Base-by-base conservation (phyloP, 2,113 vertebrate species). In the Amphilophus citrinellus region DNA sequence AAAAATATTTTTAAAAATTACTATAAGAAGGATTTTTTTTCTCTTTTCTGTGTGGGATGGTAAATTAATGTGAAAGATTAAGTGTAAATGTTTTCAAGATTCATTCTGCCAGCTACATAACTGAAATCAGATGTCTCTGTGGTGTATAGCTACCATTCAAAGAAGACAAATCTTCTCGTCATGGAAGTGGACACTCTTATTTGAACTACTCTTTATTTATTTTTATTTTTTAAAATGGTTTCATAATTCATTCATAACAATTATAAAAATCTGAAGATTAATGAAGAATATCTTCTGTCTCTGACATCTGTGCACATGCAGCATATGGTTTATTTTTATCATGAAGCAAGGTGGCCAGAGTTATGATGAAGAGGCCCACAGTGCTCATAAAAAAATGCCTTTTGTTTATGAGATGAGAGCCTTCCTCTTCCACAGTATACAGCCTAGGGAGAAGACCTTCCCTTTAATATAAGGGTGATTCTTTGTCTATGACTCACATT, bases 401-500 rank as follows among this genome's bases (percentile, higher is more conserved):
- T 59, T 68, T 84, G 60, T 83, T 84, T 77, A 77, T 77, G 37
- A 88, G 56, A 42, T 47, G 27, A 59, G 56, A 50, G 20, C 9
- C 47, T 77, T 73, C 62, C 42, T 24, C 57, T 68, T 53, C 35
- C 63, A 63, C 61, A 57, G 8, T 7, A 8, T 35, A 78, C 20
- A 17, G n/a, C 57, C 71, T 56, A 83, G 57, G 22, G 50, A 85
- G 39, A 77, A 79, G 47, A 79, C 79, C 59, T 83, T 22, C 82
- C 14, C 76, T 83, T 22, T 77, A 62, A 61, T 86, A 56, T 77
- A 15, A 60, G 56, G 78, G 37, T 71, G 73, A 59, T 44, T 79
- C 53, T 88, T 76, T 27, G 11, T 73, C 68, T 35, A 18, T 79
- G 82, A 84, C 60, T 82, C 82, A 77, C 10, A 59, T 86, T 89